Base-by-base conservation (phyloP, 2,888 invertebrate genomes). In the Agapostemon virescens region DNA sequence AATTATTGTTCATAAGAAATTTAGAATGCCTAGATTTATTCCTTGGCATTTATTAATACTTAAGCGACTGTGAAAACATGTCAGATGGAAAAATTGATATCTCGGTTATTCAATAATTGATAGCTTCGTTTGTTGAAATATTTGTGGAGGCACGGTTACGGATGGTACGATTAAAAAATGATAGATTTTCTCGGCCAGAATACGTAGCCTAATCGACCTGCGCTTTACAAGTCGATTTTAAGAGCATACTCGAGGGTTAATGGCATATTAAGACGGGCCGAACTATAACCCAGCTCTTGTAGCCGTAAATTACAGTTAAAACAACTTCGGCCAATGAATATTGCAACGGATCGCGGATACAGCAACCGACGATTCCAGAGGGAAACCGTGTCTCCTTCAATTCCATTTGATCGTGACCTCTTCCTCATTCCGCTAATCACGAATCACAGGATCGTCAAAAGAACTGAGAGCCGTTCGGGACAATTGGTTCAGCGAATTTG, bases 401-500 rank as follows among this genome's bases (percentile, higher is more conserved):
- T 45, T 64, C 63, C 52, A 30, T 49, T 63, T 23, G 49, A 23
- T 26, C 33, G 20, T 26, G 11, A 20, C 23, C 26, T 66, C n/a
- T 33, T 33, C 11, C 15, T 30, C 40, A 0, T 45, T 64, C 42
- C 3, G 17, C 45, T 77, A 77, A 76, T 55, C 77, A 63, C 52
- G 33, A 64, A 52, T 45, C 38, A 26, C 58, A 67, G 64, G 66
- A 79, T 70, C 45, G 45, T 58, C 30, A 52, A 40, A 64, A 36
- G 45, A 42, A 52, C 30, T 20, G n/a, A n/a, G n/a, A 73, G 30
- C 26, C 4, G n/a, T 40, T 26, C n/a, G 36, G 64, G 45, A 68
- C 68, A 63, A 78, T 78, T 30, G 67, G 40, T 77, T 77, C 49
- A 40, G 11, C n/a, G n/a, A 0, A 70, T 74, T 79, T 81, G 36